Evolutionary conservation across 2,113 vertebrate species (phyloP).

Genomic region (Ochotona curzoniae): DNA sequence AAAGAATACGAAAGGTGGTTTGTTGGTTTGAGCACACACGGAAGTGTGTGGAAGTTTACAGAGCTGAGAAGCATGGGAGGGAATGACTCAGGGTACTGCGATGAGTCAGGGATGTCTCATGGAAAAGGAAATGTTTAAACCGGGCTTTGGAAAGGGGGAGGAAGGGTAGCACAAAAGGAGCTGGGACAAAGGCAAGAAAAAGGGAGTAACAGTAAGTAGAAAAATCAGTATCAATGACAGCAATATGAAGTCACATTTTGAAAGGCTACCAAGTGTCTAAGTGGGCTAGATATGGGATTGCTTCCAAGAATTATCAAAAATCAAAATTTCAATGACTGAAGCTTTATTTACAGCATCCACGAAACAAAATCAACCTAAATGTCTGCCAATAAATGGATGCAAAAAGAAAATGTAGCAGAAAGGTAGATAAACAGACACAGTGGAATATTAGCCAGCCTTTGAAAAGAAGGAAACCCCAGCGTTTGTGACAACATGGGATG

Average conservation of each 20-base stretch:
- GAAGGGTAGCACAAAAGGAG: background rate
- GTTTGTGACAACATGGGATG: background rate
- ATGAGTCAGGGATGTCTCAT: background rate
- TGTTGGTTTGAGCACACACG: background rate
- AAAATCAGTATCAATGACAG: background rate
- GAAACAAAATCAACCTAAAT: background rate
- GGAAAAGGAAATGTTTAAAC: background rate
- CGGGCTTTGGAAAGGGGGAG: background rate
- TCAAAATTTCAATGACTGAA: background rate
- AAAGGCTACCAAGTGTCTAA: background rate
- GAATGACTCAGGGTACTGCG: too few relatives aligned
- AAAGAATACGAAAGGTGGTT: background rate
- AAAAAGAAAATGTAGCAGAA: background rate
- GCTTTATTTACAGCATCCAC: background rate
- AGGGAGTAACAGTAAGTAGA: background rate
- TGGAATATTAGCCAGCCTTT: background rate
- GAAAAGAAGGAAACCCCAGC: background rate
- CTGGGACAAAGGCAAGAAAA: background rate
- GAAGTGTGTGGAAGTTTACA: too few relatives aligned
- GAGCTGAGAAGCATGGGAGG: background rate
- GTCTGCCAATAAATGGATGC: background rate
- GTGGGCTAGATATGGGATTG: background rate
- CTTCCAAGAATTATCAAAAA: background rate
- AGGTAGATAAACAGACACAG: background rate
- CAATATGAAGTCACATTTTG: background rate